Base-by-base conservation (phyloP, 2,113 vertebrate genomes). In the Tympanuchus pallidicinctus region DNA sequence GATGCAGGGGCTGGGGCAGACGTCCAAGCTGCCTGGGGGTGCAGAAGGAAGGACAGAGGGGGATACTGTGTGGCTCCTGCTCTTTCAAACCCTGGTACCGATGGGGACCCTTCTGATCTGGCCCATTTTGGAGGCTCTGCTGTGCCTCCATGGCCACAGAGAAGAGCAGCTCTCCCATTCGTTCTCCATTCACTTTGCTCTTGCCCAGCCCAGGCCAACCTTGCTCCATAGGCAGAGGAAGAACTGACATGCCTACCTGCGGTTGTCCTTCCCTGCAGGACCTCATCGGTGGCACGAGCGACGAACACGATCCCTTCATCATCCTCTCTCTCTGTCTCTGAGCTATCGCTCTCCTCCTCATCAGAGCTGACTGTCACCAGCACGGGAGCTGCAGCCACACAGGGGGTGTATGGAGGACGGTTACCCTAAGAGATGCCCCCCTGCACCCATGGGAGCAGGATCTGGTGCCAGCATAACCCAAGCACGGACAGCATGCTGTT, bases 271-370 rank as follows among this genome's bases (percentile, higher is more conserved):
- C 97, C 97, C 91, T 98, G 98, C 13, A 98, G 98, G 32, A 98
- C 98, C 82, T 99, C 98, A 28, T 96, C 94, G 4, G 97, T 97
- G 52, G 98, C 98, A n/a, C 98, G 98, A 91, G 99, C 99, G 4
- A 99, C 88, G 30, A 99, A 99, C 66, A 98, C 98, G 74, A 99
- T 99, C 11, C 99, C 99, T 32, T 99, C 97, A 4, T 99, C 99
- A 0, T 99, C 99, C 10, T 99, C 99, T 71, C 98, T 98, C 95
- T 99, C 99, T 0, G 97, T 96, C 80, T 98, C 98, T 0, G 98
- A 98, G 83, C 97, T 97, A 32, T 98, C 98, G 0, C 96, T 98
- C 79, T 98, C 98, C 9, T 98, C 98, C 28, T 98, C 98, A 48
- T 99, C 98, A 0, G 98, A 97, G 64, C 98, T 98, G 91, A 98